A percentile compares a stretch with the other conserved stretches of the same genome.
These are phyloP conservation scores for Acrocera orbiculus DNA, from an alignment of 2,888 invertebrate genomes.

Conservation along the genomic window DNA sequence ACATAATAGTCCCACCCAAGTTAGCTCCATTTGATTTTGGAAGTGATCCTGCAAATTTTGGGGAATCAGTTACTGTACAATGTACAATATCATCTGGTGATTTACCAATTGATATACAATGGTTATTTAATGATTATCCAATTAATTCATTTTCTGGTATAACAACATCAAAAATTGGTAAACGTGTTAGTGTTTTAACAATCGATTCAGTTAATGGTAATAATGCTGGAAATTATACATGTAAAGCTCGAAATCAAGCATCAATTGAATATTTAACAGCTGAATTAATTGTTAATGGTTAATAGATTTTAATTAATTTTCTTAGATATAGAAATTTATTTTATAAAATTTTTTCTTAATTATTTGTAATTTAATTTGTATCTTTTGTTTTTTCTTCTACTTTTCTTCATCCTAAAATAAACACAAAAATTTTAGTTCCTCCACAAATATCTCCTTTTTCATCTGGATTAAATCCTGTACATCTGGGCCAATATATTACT, in stretches of 20 bases:
- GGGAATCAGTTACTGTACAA: constrained; percentile 42
- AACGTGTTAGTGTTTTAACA: constrained; percentile 37
- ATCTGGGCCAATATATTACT: constrained; percentile 40
- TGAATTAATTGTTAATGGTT: constrained; percentile 37
- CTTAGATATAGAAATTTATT: neutral
- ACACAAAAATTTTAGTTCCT: constrained; percentile 18
- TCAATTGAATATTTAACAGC: constrained; percentile 35
- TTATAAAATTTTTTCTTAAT: constrained; percentile 1
- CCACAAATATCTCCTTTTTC: constrained; percentile 37
- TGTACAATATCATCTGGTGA: constrained; percentile 53
- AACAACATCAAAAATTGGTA: constrained; percentile 33
- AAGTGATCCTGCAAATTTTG: constrained; percentile 43
- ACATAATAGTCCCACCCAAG: constrained; percentile 31
- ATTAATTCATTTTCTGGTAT: constrained; percentile 38
- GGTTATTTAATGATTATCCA: constrained; percentile 47
- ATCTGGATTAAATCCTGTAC: constrained; percentile 41
- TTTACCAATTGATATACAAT: constrained; percentile 44
- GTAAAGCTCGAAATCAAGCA: constrained; percentile 37
- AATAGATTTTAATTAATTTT: constrained; percentile 10
- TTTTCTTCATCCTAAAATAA: too few relatives aligned
- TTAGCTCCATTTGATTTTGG: constrained; percentile 36
- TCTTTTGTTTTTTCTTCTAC: too few relatives aligned
- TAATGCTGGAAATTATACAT: constrained; percentile 41
- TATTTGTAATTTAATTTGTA: too few relatives aligned
- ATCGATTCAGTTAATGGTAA: constrained; percentile 39